Base-by-base conservation (phyloP, 30 jellyfish, hydroid and myxozoan genomes). In the Phacellophora camtschatica region DNA sequence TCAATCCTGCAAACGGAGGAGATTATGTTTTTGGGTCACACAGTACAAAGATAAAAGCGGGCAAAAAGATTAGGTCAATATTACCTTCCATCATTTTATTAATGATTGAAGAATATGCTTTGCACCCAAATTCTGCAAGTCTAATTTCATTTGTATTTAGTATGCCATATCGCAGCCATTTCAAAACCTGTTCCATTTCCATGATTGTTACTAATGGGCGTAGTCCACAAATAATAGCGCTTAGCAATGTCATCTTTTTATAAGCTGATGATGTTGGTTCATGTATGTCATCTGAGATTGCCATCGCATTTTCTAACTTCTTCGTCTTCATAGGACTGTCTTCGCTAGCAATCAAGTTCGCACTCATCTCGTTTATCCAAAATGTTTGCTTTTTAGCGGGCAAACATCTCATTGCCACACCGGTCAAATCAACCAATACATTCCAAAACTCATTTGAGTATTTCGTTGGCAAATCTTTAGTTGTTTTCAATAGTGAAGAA, bases 51-150 rank as follows among this genome's bases (percentile, higher is more conserved):
- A n/a, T n/a, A 4, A 13, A 65, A 4, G n/a, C 30, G 22, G 15
- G 10, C 3, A 27, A 65, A 63, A 15, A 65, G 20, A 3, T 4
- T 69, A 39, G 4, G 36, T 22, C 27, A 4, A 13, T 18, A 16
- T 8, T 82, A 68, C 86, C 94, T 42, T 71, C 85, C 5, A 66
- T 77, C 73, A 68, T 28, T 56, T 82, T 82, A 49, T 82, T 82
- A 33, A 82, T 8, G 28, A 82, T 9, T 18, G 94, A 82, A 30
- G 86, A 80, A 42, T 6, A 54, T 10, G 35, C 28, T 33, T 82
- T 39, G 68, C 82, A 82, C n/a, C 54, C 58, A 68, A 54, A 39
- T 23, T 69, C 86, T 2, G 74, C 43, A 3, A 59, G 19, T 30
- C 9, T 5, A 13, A 33, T 12, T 5, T 64, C 79, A 8, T 49